Percentiles rank a stretch among this genome's conserved stretches.
Conservation (phyloP, 2,113 vertebrate species). For the Albula glossodonta region DNA sequence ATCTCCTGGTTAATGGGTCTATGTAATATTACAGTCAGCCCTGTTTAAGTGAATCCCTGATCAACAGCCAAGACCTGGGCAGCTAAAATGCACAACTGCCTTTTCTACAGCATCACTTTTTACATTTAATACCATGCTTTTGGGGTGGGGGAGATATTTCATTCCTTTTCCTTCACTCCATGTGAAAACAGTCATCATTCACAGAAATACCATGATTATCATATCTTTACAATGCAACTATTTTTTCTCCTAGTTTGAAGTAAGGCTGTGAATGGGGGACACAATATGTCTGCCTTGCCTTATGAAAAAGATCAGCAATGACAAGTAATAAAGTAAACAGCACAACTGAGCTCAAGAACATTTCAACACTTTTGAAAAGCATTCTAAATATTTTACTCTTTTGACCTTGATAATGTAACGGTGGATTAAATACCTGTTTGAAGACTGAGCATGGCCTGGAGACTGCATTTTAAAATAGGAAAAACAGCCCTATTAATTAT, state of each 20-base stretch:
- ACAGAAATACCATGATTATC: neutral
- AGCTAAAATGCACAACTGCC: neutral
- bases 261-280: neutral
- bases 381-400: neutral
- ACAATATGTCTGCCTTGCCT: neutral
- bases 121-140: neutral
- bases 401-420: neutral
- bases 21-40: neutral
- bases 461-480: neutral
- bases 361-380: neutral
- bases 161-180: neutral
- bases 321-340: neutral
- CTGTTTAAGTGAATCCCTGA: neutral
- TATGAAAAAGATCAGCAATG: neutral
- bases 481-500: neutral
- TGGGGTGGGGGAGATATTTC: neutral
- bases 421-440: neutral
- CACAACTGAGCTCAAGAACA: neutral
- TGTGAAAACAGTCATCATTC: neutral
- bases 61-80: neutral
- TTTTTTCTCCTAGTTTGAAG: neutral
- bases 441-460: neutral
- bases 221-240: neutral
- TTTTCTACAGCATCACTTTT: neutral
- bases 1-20: neutral